Evolutionary conservation across 2,888 invertebrate genomes (phyloP).

Genomic region (Dolichopus griseipennis): DNA sequence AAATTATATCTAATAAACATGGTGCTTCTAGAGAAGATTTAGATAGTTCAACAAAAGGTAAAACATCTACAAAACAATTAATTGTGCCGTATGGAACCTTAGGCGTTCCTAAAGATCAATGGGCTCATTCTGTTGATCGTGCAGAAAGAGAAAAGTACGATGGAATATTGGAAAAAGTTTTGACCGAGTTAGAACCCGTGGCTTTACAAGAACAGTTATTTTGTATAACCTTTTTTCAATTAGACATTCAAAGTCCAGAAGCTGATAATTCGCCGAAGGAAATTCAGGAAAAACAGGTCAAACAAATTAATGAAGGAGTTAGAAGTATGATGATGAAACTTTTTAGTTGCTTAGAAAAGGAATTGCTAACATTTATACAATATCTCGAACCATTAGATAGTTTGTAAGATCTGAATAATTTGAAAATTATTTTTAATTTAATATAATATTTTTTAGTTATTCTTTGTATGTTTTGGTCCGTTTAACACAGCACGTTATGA

Average conservation of each 20-base stretch:
- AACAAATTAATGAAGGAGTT: constrained; percentile 69
- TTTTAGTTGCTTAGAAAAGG: constrained; percentile 79
- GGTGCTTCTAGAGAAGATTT: constrained; percentile 43
- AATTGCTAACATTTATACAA: constrained; percentile 75
- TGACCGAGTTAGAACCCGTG: constrained; percentile 81
- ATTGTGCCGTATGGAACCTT: constrained; percentile 44
- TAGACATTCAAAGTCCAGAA: constrained; percentile 47
- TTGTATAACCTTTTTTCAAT: constrained; percentile 83
- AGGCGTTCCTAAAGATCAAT: constrained; percentile 55
- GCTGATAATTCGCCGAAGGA: not conserved
- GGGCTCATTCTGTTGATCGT: constrained; percentile 55
- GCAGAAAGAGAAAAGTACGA: constrained; percentile 53
- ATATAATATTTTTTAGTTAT: constrained; percentile 53
- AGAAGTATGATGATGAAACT: constrained; percentile 80
- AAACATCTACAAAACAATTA: constrained; percentile 34
- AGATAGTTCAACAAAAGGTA: constrained; percentile 41
- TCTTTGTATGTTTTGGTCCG: constrained; percentile 89
- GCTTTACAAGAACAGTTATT: constrained; percentile 93
- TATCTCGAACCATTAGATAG: constrained; percentile 81
- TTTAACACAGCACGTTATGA: constrained; percentile 86
- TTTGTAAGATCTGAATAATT: constrained; percentile 57
- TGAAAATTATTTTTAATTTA: constrained; percentile 1
- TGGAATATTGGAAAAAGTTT: constrained; percentile 70
- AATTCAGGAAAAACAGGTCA: constrained; percentile 47
- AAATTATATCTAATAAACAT: constrained; percentile 37